Percentiles rank a stretch among this genome's conserved stretches.
These are phyloP conservation scores for Noctua comes DNA, from an alignment of 2,888 invertebrate genomes.

Conservation along the genomic window DNA sequence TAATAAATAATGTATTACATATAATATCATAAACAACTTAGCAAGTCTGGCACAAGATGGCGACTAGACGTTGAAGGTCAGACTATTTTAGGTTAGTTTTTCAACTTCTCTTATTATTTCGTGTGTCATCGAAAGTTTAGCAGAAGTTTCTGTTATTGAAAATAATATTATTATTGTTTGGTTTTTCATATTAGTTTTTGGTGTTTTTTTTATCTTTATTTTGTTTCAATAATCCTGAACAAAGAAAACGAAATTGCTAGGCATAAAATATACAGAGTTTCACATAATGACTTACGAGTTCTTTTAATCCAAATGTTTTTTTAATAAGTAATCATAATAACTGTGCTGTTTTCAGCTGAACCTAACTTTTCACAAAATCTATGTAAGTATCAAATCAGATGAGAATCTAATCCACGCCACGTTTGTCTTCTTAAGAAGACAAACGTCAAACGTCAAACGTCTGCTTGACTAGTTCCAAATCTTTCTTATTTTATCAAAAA, in stretches of 20 bases:
- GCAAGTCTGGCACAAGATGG: constrained; percentile 46
- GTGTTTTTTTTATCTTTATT: not conserved
- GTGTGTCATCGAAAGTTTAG: constrained; percentile 30
- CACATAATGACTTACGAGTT: not conserved
- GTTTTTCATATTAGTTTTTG: constrained; percentile 19
- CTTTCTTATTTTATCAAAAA: constrained; percentile 35
- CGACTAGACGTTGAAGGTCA: constrained; percentile 53
- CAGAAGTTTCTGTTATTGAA: constrained; percentile 13
- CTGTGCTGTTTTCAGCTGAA: not conserved
- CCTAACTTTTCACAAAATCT: not conserved
- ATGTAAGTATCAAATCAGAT: constrained; percentile 20
- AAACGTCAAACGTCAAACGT: too few species aligned
- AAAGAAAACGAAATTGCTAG: not conserved
- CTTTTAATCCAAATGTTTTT: not conserved
- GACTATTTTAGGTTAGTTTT: constrained; percentile 35
- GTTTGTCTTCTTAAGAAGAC: constrained; percentile 35
- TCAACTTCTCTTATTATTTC: constrained; percentile 42
- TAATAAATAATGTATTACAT: constrained; percentile 46
- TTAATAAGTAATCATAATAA: not conserved
- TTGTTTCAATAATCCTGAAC: not conserved
- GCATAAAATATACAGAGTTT: not conserved
- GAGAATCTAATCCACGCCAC: constrained; percentile 41
- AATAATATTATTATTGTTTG: constrained; percentile 23
- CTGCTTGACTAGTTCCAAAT: constrained; percentile 38
- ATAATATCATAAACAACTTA: constrained; percentile 41